Percentiles rank a stretch among this genome's conserved stretches.
phyloP scores from a whole-genome alignment of 1,140 invertebrate species.

The Drosophila bifasciata region DNA sequence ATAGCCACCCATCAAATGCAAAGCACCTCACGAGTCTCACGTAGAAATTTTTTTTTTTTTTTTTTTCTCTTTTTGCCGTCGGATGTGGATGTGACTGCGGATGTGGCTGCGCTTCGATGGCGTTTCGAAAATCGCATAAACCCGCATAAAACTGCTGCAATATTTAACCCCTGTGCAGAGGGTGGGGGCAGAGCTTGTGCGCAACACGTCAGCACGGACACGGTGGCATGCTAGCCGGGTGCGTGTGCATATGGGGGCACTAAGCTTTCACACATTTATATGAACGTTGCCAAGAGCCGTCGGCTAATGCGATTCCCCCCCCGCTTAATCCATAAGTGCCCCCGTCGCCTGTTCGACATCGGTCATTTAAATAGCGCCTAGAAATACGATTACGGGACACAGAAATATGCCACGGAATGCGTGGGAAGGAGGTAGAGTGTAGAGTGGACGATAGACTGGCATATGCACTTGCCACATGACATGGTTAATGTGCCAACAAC shows the following conservation, averaged over 20 bases:
- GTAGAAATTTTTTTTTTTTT: too few species aligned
- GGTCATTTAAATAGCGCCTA: slow-evolving; percentile 69
- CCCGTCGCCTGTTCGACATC: slow-evolving; percentile 34
- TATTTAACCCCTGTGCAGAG: slow-evolving; percentile 47
- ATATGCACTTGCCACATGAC: slow-evolving; percentile 53
- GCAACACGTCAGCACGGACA: slow-evolving; percentile 23
- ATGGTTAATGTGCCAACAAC: slow-evolving; percentile 54
- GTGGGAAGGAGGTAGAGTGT: not conserved
- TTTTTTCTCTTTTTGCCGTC: slow-evolving; percentile 6
- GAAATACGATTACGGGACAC: not conserved
- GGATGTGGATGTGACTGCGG: slow-evolving; percentile 54
- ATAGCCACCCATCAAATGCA: slow-evolving; percentile 18
- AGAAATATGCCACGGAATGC: too few species aligned
- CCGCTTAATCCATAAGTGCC: slow-evolving; percentile 32
- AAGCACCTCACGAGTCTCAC: too few species aligned
- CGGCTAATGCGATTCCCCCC: slow-evolving; percentile 55
- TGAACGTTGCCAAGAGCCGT: not conserved
- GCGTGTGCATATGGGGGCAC: slow-evolving; percentile 30
- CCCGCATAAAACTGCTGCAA: slow-evolving; percentile 53
- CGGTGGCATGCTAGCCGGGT: slow-evolving; percentile 5
- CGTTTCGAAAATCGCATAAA: slow-evolving; percentile 46
- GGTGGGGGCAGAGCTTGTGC: not conserved
- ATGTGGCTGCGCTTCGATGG: slow-evolving; percentile 54
- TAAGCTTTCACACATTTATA: slow-evolving; percentile 41
- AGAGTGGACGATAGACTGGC: slow-evolving; percentile 31